Percentiles rank a stretch among this genome's conserved stretches.
These are phyloP conservation scores for Nyctibius bracteatus DNA, from an alignment of 2,113 vertebrate species.

Conservation along the genomic window DNA sequence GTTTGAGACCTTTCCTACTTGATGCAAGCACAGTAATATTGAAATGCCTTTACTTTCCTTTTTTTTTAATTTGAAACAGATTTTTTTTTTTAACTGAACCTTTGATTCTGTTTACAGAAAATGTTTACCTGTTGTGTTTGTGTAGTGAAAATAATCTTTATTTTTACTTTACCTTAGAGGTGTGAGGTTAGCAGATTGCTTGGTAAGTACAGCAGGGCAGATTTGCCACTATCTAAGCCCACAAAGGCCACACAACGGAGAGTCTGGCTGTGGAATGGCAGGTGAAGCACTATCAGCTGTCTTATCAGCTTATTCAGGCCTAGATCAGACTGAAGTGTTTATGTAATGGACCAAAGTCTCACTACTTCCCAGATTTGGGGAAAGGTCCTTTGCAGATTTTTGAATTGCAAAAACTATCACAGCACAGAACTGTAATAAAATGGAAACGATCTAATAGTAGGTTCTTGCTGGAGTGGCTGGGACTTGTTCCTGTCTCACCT, in stretches of 20 bases:
- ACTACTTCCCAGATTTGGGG: background rate
- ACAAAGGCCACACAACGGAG: background rate
- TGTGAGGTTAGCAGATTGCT: background rate
- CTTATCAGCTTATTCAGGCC: background rate
- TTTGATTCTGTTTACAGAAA: background rate
- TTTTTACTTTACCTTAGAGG: background rate
- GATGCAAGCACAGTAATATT: background rate
- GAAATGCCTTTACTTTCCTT: background rate
- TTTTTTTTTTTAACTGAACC: background rate
- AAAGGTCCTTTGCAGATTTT: background rate
- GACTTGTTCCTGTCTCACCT: background rate
- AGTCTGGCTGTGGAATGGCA: background rate
- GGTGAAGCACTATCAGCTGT: too few relatives aligned
- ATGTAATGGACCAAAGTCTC: background rate
- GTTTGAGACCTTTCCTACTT: background rate
- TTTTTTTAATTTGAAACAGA: background rate
- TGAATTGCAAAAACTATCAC: rapidly evolving
- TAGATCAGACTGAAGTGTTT: background rate
- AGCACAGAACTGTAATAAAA: rapidly evolving
- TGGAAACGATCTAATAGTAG: background rate
- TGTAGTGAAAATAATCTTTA: background rate
- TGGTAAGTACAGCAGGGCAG: background rate
- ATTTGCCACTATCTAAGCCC: background rate
- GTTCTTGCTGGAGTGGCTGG: background rate
- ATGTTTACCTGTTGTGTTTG: background rate